Evolutionary conservation across 2,888 invertebrate genomes (phyloP).

Genomic region (Molanna angustata): DNA sequence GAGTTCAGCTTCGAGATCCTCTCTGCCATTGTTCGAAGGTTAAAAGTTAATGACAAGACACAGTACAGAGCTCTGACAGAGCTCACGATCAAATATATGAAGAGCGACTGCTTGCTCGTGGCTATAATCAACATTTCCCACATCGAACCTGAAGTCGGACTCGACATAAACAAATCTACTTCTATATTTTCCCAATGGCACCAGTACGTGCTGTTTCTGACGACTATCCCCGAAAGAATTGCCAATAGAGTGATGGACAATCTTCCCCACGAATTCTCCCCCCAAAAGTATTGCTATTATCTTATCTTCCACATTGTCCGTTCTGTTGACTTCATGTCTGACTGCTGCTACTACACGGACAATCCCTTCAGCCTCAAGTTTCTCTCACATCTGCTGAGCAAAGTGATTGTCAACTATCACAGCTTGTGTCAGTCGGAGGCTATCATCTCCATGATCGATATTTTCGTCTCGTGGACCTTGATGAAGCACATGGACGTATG

Average conservation of each 20-base stretch:
- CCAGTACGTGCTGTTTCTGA: slow-evolving; percentile 58
- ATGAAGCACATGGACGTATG: slow-evolving; percentile 38
- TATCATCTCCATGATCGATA: slow-evolving; percentile 52
- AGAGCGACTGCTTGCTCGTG: slow-evolving; percentile 57
- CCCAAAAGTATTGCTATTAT: slow-evolving; percentile 56
- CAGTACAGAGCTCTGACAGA: slow-evolving; percentile 43
- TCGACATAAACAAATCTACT: slow-evolving; percentile 34
- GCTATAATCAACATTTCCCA: slow-evolving; percentile 47
- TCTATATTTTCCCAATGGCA: slow-evolving; percentile 45
- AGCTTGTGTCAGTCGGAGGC: slow-evolving; percentile 46
- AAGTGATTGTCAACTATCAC: slow-evolving; percentile 58
- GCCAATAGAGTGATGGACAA: slow-evolving; percentile 63
- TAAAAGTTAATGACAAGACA: slow-evolving; percentile 45
- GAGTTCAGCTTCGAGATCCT: slow-evolving; percentile 50
- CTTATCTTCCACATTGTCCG: slow-evolving; percentile 61
- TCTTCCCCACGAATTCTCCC: slow-evolving; percentile 57
- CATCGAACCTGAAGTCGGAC: slow-evolving; percentile 32
- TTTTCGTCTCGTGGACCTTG: slow-evolving; percentile 55
- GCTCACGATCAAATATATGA: slow-evolving; percentile 50
- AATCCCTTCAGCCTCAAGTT: slow-evolving; percentile 44
- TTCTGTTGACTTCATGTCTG: slow-evolving; percentile 59
- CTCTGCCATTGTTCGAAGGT: slow-evolving; percentile 45
- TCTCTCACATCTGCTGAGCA: slow-evolving; percentile 59
- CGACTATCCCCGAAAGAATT: slow-evolving; percentile 67
- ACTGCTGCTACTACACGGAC: slow-evolving; percentile 41